Conservation (phyloP, 2,888 invertebrate species). For the Temnothorax ravouxi region DNA sequence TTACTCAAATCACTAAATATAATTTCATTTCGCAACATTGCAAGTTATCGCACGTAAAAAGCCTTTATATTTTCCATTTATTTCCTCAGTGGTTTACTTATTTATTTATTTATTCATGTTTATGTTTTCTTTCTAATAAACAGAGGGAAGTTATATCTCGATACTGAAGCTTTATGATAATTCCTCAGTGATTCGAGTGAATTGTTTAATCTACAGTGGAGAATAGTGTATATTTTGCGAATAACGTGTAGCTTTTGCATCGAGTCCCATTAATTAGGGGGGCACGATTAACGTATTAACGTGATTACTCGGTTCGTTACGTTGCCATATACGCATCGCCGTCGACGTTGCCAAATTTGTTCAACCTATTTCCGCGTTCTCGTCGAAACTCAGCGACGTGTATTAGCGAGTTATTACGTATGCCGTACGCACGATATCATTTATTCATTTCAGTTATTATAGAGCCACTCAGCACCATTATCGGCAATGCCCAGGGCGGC, state of each 20-base stretch:
- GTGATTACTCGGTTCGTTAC: conserved; percentile 52
- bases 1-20: background rate
- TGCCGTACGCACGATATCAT: conserved; percentile 42
- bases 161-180: background rate
- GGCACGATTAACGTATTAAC: conserved; percentile 59
- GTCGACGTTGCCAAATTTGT: conserved; percentile 55
- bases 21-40: background rate
- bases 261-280: conserved; percentile 57
- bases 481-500: background rate
- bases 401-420: conserved; percentile 51
- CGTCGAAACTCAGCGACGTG: conserved; percentile 36
- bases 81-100: background rate
- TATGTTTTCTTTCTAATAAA: background rate
- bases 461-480: conserved; percentile 31
- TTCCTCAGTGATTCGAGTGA: conserved; percentile 14
- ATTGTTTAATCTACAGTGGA: conserved; percentile 30
- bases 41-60: background rate
- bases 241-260: conserved; percentile 45
- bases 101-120: background rate
- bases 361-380: conserved; percentile 57
- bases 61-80: background rate
- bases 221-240: conserved; percentile 41
- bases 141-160: background rate
- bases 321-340: conserved; percentile 40
- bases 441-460: conserved; percentile 50